A percentile compares a stretch with the other conserved stretches of the same genome.
These are phyloP conservation scores for Pimephales promelas DNA, from an alignment of 2,113 vertebrate species.

Conservation along the genomic window DNA sequence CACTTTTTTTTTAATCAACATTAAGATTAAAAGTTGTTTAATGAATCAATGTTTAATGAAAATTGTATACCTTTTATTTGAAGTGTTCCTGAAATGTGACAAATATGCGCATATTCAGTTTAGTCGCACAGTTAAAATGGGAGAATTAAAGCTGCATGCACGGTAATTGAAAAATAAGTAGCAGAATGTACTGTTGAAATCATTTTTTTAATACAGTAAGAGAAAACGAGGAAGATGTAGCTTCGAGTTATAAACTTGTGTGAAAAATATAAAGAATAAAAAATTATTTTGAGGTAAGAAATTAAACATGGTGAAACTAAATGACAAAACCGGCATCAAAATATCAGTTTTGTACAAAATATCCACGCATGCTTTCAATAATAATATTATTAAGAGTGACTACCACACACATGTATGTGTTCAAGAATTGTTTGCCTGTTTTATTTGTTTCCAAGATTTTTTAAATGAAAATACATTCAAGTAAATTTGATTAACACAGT, in stretches of 20 bases:
- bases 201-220: background rate
- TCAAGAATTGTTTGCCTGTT: background rate
- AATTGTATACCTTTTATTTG: background rate
- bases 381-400: background rate
- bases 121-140: background rate
- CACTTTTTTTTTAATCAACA: background rate
- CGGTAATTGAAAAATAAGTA: background rate
- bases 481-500: background rate
- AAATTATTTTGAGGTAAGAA: background rate
- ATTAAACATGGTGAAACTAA: background rate
- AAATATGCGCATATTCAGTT: background rate
- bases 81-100: too few relatives aligned
- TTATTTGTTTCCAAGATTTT: background rate
- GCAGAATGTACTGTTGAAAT: background rate
- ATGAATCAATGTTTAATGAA: background rate
- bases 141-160: background rate
- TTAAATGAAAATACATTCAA: background rate
- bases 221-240: background rate
- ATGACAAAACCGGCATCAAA: background rate
- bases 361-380: background rate
- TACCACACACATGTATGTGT: background rate
- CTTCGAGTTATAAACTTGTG: background rate
- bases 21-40: too few relatives aligned
- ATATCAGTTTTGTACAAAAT: background rate
- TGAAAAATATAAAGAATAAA: too few relatives aligned